These are phyloP conservation scores for Reinhardtius hippoglossoides DNA, from an alignment of 2,113 vertebrate genomes.

Conservation along the genomic window DNA sequence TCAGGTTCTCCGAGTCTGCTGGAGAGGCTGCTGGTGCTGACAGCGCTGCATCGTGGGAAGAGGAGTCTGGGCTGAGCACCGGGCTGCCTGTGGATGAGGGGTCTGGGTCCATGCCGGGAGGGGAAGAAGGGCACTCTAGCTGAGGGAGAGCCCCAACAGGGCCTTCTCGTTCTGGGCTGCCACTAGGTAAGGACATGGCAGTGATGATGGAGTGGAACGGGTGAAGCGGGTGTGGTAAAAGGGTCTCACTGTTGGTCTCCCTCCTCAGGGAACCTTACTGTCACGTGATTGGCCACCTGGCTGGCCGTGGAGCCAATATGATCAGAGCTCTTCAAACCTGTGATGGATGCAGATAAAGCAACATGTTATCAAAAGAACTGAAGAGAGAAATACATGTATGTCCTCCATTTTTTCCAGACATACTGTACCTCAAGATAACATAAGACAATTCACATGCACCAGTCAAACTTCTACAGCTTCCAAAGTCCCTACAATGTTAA, in stretches of 20 bases:
- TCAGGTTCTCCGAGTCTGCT: constrained; percentile 93
- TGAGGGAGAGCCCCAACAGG: constrained; percentile 58
- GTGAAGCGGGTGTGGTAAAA: constrained; percentile 19
- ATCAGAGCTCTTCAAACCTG: constrained; percentile 75
- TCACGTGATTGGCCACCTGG: constrained; percentile 44
- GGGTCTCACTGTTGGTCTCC: constrained; percentile 30
- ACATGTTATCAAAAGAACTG: not conserved
- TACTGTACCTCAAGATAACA: too few relatives aligned
- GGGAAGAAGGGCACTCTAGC: constrained; percentile 80
- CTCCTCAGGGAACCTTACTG: constrained; percentile 33
- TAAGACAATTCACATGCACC: too few relatives aligned
- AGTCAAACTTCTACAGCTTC: too few relatives aligned
- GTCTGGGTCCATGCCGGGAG: constrained; percentile 76
- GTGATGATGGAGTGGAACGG: constrained; percentile 9
- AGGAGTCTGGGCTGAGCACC: constrained; percentile 92
- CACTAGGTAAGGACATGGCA: constrained; percentile 79
- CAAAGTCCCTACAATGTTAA: too few relatives aligned
- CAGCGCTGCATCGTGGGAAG: constrained; percentile 87
- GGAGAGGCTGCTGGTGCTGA: constrained; percentile 87
- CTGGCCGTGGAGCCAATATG: constrained; percentile 49
- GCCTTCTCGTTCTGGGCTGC: constrained; percentile 81
- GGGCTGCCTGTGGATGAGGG: constrained; percentile 87
- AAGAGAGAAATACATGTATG: too few relatives aligned
- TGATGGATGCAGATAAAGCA: constrained; percentile 4
- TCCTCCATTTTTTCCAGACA: too few relatives aligned